Percentiles rank a stretch among this genome's conserved stretches.
Conservation (phyloP, 1,140 invertebrate genomes). For the Conus betulinus region DNA sequence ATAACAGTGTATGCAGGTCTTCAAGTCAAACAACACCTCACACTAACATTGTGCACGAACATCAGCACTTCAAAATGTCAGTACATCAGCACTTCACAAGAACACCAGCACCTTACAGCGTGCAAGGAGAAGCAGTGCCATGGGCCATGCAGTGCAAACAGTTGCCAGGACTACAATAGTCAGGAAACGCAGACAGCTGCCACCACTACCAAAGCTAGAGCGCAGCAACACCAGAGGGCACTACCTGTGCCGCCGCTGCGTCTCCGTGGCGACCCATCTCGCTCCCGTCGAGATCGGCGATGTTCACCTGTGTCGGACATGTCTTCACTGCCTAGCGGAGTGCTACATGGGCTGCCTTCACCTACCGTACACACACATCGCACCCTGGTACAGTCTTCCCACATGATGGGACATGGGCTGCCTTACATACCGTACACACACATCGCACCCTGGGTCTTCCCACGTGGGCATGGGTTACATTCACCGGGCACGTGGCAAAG, state of each 20-base stretch:
- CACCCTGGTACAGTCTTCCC: too few relatives aligned
- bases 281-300: constrained; percentile 45
- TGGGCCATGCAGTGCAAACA: constrained; percentile 23
- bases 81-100: not conserved
- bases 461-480: too few relatives aligned
- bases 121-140: constrained; percentile 1
- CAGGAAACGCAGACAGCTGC: not conserved
- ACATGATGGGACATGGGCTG: constrained; percentile 79
- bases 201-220: not conserved
- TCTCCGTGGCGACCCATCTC: constrained; percentile 51
- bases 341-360: constrained; percentile 86
- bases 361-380: constrained; percentile 26
- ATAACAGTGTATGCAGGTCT: too few relatives aligned
- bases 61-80: not conserved
- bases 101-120: not conserved
- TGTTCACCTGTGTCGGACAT: constrained; percentile 56
- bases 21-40: not conserved
- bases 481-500: too few relatives aligned
- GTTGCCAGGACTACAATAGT: not conserved
- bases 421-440: constrained; percentile 77
- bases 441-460: too few relatives aligned
- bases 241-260: constrained; percentile 55
- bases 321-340: constrained; percentile 74
- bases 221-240: constrained; percentile 17
- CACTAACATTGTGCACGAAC: not conserved